Evolutionary conservation across 2,797 vertebrate genomes (phyloP).

Genomic region (Phyllotis vaccarum): DNA sequence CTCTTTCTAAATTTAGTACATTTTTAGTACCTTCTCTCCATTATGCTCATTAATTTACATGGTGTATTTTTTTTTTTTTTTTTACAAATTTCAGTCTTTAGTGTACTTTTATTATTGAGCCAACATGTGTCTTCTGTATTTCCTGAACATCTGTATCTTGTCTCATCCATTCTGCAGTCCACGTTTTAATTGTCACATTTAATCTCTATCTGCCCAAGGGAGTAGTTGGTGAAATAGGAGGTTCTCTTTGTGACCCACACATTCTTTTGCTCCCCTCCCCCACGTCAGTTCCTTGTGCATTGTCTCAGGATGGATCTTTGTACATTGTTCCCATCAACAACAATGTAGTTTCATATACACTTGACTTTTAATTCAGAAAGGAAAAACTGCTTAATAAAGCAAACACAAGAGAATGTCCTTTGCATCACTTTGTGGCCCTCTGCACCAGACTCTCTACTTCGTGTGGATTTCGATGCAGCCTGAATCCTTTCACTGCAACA

Average conservation of each 20-base stretch:
- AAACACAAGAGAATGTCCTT: not conserved
- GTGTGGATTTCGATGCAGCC: not conserved
- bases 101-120: not conserved
- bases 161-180: not conserved
- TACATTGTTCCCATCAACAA: not conserved
- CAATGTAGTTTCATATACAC: not conserved
- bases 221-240: not conserved
- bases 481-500: not conserved
- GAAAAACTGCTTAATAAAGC: not conserved
- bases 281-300: not conserved
- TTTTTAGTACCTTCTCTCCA: not conserved
- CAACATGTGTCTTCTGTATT: not conserved
- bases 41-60: not conserved
- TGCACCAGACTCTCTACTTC: not conserved
- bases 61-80: not conserved
- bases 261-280: not conserved
- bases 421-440: not conserved
- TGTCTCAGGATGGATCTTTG: not conserved
- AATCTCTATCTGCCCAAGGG: not conserved
- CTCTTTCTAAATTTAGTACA: not conserved
- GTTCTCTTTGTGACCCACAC: not conserved
- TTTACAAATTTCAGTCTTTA: not conserved
- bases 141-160: too few relatives aligned
- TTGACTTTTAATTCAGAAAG: not conserved
- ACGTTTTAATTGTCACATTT: not conserved